phyloP scores from a whole-genome alignment of 1,140 invertebrate genomes.

The Pinna nobilis region DNA sequence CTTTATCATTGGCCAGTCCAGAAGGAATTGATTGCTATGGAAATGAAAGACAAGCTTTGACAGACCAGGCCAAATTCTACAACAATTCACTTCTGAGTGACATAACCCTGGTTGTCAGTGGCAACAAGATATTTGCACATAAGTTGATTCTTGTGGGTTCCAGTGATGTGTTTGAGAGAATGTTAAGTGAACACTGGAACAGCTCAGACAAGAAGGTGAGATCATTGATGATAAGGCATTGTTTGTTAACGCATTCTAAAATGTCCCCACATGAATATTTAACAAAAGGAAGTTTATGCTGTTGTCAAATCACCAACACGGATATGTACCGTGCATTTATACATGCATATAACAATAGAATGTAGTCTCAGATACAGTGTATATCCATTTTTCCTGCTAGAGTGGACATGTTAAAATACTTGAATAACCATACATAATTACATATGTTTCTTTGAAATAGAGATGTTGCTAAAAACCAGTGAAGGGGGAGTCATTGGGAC shows the following conservation, averaged over 20 bases:
- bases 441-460: no score
- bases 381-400: no score
- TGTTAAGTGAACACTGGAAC: constrained; percentile 74
- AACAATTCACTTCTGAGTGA: constrained; percentile 74
- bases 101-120: constrained; percentile 71
- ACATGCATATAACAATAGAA: no score
- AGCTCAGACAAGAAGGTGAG: constrained; percentile 66
- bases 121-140: constrained; percentile 72
- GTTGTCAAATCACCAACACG: no score
- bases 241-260: not conserved
- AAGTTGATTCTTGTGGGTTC: constrained; percentile 72
- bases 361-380: no score
- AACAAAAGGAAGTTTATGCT: no score
- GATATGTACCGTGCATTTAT: no score
- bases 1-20: constrained; percentile 57
- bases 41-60: constrained; percentile 73
- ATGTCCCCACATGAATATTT: no score
- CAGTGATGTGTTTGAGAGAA: constrained; percentile 76
- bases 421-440: no score
- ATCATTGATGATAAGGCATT: not conserved
- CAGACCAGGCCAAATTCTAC: constrained; percentile 74
- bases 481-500: no score
- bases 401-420: no score
- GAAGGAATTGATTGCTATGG: constrained; percentile 75
- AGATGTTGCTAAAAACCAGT: no score